Evolutionary conservation across 2,797 vertebrate species (phyloP), one percentile per base, ranked within the genome.

Genomic region (Pangasius krempfi): DNA sequence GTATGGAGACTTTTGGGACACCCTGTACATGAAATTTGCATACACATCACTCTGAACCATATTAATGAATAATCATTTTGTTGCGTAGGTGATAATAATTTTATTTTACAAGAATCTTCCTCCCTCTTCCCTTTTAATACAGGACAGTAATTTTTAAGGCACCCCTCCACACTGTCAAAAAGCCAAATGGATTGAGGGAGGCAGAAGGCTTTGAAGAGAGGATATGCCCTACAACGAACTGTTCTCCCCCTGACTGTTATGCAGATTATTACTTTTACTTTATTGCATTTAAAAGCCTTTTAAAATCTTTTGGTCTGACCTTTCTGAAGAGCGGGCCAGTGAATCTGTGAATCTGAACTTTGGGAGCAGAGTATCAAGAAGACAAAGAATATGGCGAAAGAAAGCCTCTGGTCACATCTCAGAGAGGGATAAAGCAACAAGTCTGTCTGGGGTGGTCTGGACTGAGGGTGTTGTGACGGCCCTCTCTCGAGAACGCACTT

Each of bases 251-350:
- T 87, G 86, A 87, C 89, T 89, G 89, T 86, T 87, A 86, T 79
- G 44, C 82, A 92, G 93, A 95, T 95, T 94, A 94, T 78, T 88
- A 86, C 9, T 27, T 93, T 93, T 88, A 87, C 90, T 20, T 56
- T 88, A 88, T 89, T 91, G 73, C 79, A 75, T 89, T 92, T 88
- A 83, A 90, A 93, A 90, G 76, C 85, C 58, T n/a, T 37, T 91
- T 91, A 84, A 82, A 16, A 44, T 75, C 20, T 58, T 33, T 60
- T 85, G 84, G 89, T 89, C 62, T 91, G 70, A 82, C 82, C 84
- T 33, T 37, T 87, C 79, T 80, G 86, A 88, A 83, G 27, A 80
- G 54, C 56, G 75, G 87, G 70, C 73, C 64, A 50, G 44, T 86
- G 82, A 76, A 66, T 88, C 75, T 64, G 54, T 73, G 37, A 27